Percentiles rank a stretch among this genome's conserved stretches.
Conservation (phyloP, 2,113 vertebrate genomes). For the Myiopsitta monachus region DNA sequence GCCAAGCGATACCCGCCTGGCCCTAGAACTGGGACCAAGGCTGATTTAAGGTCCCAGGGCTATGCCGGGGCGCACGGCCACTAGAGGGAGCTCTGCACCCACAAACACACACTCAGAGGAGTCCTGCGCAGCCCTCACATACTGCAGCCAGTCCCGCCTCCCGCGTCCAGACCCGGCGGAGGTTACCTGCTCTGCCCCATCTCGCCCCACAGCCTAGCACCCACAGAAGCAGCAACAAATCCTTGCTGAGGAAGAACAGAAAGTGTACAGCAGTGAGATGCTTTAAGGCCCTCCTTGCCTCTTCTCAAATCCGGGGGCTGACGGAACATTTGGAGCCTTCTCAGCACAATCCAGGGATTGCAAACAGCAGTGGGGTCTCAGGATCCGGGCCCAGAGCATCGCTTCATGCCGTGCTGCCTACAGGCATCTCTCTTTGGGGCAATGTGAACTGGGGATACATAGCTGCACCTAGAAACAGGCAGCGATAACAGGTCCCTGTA, state of each 20-base stretch:
- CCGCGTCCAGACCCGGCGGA: fast-evolving
- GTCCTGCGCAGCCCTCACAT: fast-evolving
- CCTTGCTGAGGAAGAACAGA: background rate
- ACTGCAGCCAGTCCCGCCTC: fast-evolving
- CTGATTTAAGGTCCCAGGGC: fast-evolving
- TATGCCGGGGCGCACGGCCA: background rate
- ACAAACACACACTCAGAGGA: background rate
- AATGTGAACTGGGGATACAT: background rate
- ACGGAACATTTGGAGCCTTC: background rate
- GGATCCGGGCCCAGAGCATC: background rate
- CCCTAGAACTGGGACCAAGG: fast-evolving
- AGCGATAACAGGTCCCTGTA: background rate
- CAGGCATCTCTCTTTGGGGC: background rate
- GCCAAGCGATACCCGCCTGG: fast-evolving
- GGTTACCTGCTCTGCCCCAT: fast-evolving
- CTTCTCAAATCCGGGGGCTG: background rate
- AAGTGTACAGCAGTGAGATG: fast-evolving
- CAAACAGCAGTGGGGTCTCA: fast-evolving
- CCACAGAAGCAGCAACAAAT: background rate
- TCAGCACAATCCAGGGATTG: background rate
- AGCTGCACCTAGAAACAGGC: background rate
- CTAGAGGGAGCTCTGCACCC: conserved; percentile 59
- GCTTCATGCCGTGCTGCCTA: background rate
- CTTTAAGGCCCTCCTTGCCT: background rate
- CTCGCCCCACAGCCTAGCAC: background rate